Conservation (phyloP, 2,888 invertebrate genomes). For the Erebia aethiops region DNA sequence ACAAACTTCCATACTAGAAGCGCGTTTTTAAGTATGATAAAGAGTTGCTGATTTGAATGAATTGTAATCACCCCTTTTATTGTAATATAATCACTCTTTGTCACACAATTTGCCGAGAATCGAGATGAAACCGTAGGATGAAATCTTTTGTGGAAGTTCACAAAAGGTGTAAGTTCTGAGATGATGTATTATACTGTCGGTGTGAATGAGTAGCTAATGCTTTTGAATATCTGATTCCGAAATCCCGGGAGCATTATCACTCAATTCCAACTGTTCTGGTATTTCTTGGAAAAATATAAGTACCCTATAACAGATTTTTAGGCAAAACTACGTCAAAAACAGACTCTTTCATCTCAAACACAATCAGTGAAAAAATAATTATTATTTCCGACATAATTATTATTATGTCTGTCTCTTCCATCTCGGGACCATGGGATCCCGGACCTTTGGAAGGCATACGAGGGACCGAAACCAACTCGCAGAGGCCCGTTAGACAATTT, state of each 20-base stretch:
- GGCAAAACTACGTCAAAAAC: background rate
- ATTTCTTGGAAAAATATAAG: background rate
- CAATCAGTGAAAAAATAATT: too few relatives aligned
- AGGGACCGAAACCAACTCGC: too few relatives aligned
- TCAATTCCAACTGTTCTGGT: background rate
- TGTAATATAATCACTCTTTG: background rate
- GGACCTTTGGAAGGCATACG: too few relatives aligned
- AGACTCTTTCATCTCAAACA: too few relatives aligned
- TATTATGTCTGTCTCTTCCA: too few relatives aligned
- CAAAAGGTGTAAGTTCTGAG: conserved; percentile 1
- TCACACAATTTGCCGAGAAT: background rate
- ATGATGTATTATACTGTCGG: conserved; percentile 15
- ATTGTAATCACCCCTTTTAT: background rate
- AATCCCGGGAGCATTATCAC: background rate
- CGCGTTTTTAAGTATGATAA: too few relatives aligned
- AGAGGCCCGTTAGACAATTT: too few relatives aligned
- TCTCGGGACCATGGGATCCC: too few relatives aligned
- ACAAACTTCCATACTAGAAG: too few relatives aligned
- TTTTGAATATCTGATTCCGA: background rate
- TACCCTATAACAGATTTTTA: background rate
- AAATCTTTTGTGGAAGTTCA: conserved; percentile 1
- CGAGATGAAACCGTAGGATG: background rate
- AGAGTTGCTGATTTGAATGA: too few relatives aligned
- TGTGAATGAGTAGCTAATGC: background rate
- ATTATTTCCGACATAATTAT: too few relatives aligned